Conservation (phyloP, 2,113 vertebrate genomes). For the Cyanoderma ruficeps region DNA sequence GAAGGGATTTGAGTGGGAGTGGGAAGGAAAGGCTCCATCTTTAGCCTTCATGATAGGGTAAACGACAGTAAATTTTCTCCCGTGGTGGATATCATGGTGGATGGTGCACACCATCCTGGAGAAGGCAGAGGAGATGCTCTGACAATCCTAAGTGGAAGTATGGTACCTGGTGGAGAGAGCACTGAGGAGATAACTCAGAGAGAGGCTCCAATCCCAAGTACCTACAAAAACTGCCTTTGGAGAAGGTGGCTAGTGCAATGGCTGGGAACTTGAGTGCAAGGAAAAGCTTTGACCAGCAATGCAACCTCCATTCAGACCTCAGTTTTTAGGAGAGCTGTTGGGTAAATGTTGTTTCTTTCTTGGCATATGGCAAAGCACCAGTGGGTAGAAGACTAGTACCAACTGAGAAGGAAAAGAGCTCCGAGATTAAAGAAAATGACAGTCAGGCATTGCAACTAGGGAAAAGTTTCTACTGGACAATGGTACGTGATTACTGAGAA, state of each 20-base stretch:
- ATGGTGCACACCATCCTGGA: neutral
- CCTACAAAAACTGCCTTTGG: neutral
- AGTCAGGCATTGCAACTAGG: neutral
- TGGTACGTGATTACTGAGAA: neutral
- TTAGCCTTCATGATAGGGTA: neutral
- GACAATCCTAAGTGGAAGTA: neutral
- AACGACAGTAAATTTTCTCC: neutral
- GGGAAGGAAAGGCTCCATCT: neutral
- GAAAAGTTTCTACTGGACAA: neutral
- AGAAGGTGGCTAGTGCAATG: neutral
- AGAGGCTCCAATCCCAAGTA: neutral
- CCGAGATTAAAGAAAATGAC: neutral
- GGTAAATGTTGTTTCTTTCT: neutral
- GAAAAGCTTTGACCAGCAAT: neutral
- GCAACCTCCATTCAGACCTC: neutral
- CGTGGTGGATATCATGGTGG: neutral
- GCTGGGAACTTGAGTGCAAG: neutral
- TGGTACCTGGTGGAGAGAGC: neutral
- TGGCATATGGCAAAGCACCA: neutral
- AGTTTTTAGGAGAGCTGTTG: neutral
- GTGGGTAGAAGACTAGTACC: neutral
- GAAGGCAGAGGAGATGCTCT: neutral
- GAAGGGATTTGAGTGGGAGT: constrained; percentile 50
- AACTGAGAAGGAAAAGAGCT: neutral
- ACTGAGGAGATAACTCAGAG: neutral